Percentiles rank a stretch among this genome's conserved stretches.
Evolutionary conservation across 2,888 invertebrate genomes (phyloP).

Genomic region (Gonocerus acuteangulatus): DNA sequence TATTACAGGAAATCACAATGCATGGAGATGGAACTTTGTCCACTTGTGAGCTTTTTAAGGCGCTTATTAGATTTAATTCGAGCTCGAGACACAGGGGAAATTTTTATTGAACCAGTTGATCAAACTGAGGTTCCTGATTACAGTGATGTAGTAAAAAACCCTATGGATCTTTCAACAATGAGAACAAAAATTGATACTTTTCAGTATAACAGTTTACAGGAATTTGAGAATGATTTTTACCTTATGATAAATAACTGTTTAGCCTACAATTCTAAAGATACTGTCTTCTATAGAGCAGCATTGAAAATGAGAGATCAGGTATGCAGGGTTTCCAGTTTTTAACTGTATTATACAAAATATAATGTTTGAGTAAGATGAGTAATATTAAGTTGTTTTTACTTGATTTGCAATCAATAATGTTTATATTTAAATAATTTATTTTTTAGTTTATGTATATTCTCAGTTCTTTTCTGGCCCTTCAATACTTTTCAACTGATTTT

Average conservation of each 20-base stretch:
- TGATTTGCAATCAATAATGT: too few relatives aligned
- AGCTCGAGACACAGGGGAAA: slow-evolving; percentile 72
- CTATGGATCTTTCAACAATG: slow-evolving; percentile 90
- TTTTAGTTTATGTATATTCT: too few relatives aligned
- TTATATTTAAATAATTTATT: too few relatives aligned
- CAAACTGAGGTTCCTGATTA: slow-evolving; percentile 56
- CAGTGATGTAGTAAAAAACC: slow-evolving; percentile 60
- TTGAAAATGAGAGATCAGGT: slow-evolving; percentile 82
- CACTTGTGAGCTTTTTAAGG: slow-evolving; percentile 69
- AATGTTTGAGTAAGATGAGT: background rate
- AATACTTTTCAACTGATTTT: too few relatives aligned
- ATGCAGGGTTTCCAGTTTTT: slow-evolving; percentile 1
- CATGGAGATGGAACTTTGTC: slow-evolving; percentile 70
- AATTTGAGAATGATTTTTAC: slow-evolving; percentile 81
- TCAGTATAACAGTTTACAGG: slow-evolving; percentile 62
- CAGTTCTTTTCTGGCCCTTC: too few relatives aligned
- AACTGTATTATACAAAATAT: background rate
- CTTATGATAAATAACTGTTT: slow-evolving; percentile 95
- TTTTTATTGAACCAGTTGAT: slow-evolving; percentile 90
- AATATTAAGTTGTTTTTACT: background rate
- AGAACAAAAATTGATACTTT: slow-evolving; percentile 61
- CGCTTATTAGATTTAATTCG: slow-evolving; percentile 69
- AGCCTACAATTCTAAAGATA: slow-evolving; percentile 90
- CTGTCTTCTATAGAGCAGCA: slow-evolving; percentile 86
- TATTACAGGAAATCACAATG: slow-evolving; percentile 61